phyloP scores from a whole-genome alignment of 2,797 vertebrate genomes.

The Thunnus albacares region DNA sequence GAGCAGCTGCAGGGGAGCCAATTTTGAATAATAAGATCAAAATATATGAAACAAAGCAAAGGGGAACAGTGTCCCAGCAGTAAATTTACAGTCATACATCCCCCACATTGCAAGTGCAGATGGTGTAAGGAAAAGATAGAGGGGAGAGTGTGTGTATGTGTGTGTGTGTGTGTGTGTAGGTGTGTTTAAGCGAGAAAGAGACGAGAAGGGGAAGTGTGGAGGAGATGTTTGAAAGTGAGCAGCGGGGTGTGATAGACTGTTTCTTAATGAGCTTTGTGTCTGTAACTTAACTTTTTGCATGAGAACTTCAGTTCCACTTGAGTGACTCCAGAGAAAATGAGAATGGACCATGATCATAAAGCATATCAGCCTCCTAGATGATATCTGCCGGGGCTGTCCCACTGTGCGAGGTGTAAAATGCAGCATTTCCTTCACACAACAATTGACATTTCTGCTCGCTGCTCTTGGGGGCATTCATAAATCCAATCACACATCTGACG shows the following conservation, averaged over 20 bases:
- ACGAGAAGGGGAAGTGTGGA: conserved; percentile 20
- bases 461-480: conserved; percentile 66
- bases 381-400: conserved; percentile 51
- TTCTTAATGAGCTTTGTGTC: conserved; percentile 69
- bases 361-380: conserved; percentile 59
- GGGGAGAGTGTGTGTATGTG: conserved; percentile 2
- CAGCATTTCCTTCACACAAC: conserved; percentile 57
- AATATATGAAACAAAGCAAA: conserved; percentile 59
- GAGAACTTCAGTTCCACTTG: conserved; percentile 63
- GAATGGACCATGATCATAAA: conserved; percentile 48
- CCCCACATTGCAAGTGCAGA: conserved; percentile 34
- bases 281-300: conserved; percentile 57
- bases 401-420: conserved; percentile 41
- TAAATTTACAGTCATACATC: conserved; percentile 41
- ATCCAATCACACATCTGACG: conserved; percentile 76
- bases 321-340: conserved; percentile 54
- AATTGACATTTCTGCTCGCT: conserved; percentile 44
- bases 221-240: conserved; percentile 61
- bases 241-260: conserved; percentile 60
- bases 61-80: conserved; percentile 39
- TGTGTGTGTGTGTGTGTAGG: not conserved
- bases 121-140: conserved; percentile 35
- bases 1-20: conserved; percentile 39
- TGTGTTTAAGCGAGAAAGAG: conserved; percentile 24
- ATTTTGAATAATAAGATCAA: conserved; percentile 67